phyloP scores from a whole-genome alignment of 2,113 vertebrate genomes.

The Strix uralensis region DNA sequence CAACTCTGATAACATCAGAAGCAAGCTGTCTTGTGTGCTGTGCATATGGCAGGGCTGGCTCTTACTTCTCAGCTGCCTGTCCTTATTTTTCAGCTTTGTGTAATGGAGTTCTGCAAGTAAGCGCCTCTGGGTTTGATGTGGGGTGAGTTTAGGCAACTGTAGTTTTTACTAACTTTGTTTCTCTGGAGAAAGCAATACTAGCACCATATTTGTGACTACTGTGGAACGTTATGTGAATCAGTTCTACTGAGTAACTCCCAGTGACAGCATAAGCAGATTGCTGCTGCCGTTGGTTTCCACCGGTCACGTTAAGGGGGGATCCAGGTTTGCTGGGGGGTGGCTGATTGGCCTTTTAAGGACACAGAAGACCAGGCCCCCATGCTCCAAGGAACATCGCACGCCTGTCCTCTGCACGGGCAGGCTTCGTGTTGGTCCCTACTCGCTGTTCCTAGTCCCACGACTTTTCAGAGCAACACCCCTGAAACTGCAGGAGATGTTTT shows the following conservation, averaged over 20 bases:
- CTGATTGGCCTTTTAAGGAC: background rate
- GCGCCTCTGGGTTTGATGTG: too few species aligned
- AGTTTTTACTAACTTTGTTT: background rate
- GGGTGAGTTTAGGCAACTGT: background rate
- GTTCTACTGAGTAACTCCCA: background rate
- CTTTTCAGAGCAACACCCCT: background rate
- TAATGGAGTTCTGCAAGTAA: background rate
- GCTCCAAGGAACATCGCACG: fast-evolving
- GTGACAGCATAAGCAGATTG: background rate
- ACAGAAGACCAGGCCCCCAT: background rate
- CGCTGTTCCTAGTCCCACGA: background rate
- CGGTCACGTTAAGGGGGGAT: fast-evolving
- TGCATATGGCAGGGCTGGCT: background rate
- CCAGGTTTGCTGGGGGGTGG: background rate
- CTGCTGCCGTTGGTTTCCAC: background rate
- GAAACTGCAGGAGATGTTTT: background rate
- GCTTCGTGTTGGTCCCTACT: background rate
- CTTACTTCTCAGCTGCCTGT: background rate
- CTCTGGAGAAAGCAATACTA: background rate
- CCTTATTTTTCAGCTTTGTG: background rate
- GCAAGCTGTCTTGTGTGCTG: background rate
- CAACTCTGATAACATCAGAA: background rate
- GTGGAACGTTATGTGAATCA: background rate
- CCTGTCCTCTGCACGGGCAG: background rate
- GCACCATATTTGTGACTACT: background rate